These are phyloP conservation scores for Homarus gammarus DNA, from an alignment of 2,888 invertebrate species.

Conservation along the genomic window DNA sequence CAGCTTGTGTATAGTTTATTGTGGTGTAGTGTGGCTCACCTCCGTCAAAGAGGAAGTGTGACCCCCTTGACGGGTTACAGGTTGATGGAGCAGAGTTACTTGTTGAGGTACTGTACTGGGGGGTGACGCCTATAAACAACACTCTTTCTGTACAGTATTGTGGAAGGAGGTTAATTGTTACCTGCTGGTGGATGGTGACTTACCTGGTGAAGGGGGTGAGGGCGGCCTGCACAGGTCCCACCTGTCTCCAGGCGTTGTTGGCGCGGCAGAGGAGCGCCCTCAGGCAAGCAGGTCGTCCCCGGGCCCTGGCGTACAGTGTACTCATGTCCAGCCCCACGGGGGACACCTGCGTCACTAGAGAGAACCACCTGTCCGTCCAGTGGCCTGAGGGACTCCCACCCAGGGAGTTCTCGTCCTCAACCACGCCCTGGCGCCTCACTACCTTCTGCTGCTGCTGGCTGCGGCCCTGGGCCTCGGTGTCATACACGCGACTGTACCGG, in stretches of 20 bases:
- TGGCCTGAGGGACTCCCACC: constrained; percentile 13
- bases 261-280: constrained; percentile 66
- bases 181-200: too few relatives aligned
- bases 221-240: constrained; percentile 72
- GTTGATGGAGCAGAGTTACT: too few relatives aligned
- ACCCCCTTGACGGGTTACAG: too few relatives aligned
- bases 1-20: too few relatives aligned
- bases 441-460: constrained; percentile 2
- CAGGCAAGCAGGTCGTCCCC: constrained; percentile 65
- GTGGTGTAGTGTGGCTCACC: too few relatives aligned
- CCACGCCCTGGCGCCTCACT: constrained; percentile 41
- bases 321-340: constrained; percentile 72
- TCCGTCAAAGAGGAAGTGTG: too few relatives aligned
- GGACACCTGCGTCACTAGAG: constrained; percentile 68
- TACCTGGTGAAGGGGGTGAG: constrained; percentile 74
- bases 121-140: too few relatives aligned
- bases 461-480: neutral
- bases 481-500: neutral
- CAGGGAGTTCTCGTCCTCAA: constrained; percentile 27
- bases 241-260: constrained; percentile 73
- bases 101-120: too few relatives aligned
- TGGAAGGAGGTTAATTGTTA: too few relatives aligned
- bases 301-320: constrained; percentile 68
- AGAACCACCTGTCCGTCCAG: constrained; percentile 75
- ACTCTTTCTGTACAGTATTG: too few relatives aligned